Percentiles rank a stretch among this genome's conserved stretches.
Evolutionary conservation across 2,797 vertebrate genomes (phyloP).

Genomic region (Microctenopoma stevenorrisi): DNA sequence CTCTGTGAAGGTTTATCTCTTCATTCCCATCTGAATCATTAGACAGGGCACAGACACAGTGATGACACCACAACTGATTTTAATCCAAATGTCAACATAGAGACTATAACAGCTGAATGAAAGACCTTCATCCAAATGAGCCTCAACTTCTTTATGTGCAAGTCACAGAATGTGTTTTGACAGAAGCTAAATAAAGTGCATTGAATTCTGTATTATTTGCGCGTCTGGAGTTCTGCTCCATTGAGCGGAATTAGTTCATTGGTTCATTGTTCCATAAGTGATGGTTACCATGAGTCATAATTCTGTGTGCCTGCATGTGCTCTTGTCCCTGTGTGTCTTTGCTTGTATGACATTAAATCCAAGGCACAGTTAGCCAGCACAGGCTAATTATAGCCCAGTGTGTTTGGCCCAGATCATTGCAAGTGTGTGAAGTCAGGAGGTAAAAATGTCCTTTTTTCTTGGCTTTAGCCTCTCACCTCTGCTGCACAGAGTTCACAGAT

Average conservation of each 20-base stretch:
- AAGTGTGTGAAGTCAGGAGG: conserved; percentile 57
- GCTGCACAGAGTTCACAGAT: conserved; percentile 16
- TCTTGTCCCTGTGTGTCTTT: conserved; percentile 52
- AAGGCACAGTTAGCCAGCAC: conserved; percentile 66
- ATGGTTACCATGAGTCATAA: conserved; percentile 65
- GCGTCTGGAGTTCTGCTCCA: conserved; percentile 53
- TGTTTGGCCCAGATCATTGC: conserved; percentile 74
- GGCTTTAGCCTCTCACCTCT: conserved; percentile 51
- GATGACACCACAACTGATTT: conserved; percentile 17
- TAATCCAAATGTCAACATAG: conserved; percentile 23
- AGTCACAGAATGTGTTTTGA: conserved; percentile 38
- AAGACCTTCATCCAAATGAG: conserved; percentile 15
- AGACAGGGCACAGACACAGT: conserved; percentile 29
- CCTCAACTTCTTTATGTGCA: conserved; percentile 18
- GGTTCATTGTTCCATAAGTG: conserved; percentile 58
- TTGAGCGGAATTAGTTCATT: conserved; percentile 63
- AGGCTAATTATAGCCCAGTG: conserved; percentile 72
- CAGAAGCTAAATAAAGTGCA: conserved; percentile 41
- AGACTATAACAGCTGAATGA: conserved; percentile 14
- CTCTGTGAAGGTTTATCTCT: conserved; percentile 74
- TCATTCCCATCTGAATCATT: conserved; percentile 42
- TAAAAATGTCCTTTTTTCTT: conserved; percentile 50
- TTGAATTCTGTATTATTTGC: conserved; percentile 52
- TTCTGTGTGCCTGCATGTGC: conserved; percentile 45
- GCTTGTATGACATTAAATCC: conserved; percentile 73